Conservation (phyloP, 2,888 invertebrate genomes). For the Catocala sponsa region DNA sequence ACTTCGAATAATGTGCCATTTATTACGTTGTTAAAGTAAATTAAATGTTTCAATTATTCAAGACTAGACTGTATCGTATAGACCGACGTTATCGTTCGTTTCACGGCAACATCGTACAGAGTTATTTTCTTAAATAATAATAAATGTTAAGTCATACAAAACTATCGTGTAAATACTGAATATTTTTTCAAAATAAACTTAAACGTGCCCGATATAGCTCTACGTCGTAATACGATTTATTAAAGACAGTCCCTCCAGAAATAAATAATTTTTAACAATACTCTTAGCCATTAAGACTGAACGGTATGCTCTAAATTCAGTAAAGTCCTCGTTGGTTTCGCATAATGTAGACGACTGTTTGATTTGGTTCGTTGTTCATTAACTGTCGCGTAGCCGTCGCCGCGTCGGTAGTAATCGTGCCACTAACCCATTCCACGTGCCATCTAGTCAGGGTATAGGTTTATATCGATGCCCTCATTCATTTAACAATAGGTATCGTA, state of each 20-base stretch:
- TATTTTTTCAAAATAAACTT: conserved; percentile 75
- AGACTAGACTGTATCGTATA: conserved; percentile 35
- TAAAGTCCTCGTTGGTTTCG: conserved; percentile 55
- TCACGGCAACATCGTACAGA: conserved; percentile 50
- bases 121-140: conserved; percentile 71
- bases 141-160: conserved; percentile 58
- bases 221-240: conserved; percentile 74
- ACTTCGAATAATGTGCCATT: conserved; percentile 62
- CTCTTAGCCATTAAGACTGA: conserved; percentile 85
- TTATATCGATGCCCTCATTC: conserved; percentile 63
- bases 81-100: conserved; percentile 31
- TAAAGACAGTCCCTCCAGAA: conserved; percentile 82
- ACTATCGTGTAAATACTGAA: conserved; percentile 68
- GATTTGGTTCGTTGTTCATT: conserved; percentile 49
- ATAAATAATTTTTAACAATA: conserved; percentile 80
- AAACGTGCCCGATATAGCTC: conserved; percentile 70
- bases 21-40: conserved; percentile 54
- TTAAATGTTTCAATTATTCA: conserved; percentile 32
- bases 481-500: conserved; percentile 58
- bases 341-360: conserved; percentile 46
- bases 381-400: conserved; percentile 60
- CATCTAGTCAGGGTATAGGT: conserved; percentile 84
- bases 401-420: conserved; percentile 65
- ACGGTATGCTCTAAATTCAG: conserved; percentile 72
- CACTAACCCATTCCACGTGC: conserved; percentile 81